Conservation (phyloP, 2,888 invertebrate species). For the Troides oblongomaculatus region DNA sequence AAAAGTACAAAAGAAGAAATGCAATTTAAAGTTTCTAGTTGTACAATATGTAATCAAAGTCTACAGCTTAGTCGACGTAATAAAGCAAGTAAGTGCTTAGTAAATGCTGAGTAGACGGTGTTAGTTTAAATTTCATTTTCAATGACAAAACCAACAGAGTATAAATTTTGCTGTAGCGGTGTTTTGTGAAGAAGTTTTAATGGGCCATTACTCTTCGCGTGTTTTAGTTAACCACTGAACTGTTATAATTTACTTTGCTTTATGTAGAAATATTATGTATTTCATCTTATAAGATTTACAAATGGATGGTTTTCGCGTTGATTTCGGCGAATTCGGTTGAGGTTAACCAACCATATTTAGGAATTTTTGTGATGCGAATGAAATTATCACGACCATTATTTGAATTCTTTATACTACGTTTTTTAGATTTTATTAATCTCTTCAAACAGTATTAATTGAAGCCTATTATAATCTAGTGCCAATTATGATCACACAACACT, state of each 20-base stretch:
- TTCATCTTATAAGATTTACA: slow-evolving; percentile 25
- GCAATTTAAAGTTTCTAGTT: no score
- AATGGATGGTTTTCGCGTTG: slow-evolving; percentile 3
- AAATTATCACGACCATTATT: not conserved
- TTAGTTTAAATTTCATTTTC: slow-evolving; percentile 29
- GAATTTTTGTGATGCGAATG: not conserved
- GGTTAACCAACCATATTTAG: not conserved
- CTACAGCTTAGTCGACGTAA: slow-evolving; percentile 13
- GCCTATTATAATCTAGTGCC: no score
- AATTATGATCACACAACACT: no score
- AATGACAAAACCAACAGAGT: slow-evolving; percentile 29
- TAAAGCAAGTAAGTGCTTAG: slow-evolving; percentile 26
- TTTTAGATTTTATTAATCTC: no score
- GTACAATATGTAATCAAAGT: slow-evolving; percentile 11
- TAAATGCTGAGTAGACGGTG: slow-evolving; percentile 24
- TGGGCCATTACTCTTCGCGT: slow-evolving; percentile 29
- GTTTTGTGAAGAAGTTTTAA: slow-evolving; percentile 31
- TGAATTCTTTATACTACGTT: no score
- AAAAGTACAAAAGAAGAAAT: not conserved
- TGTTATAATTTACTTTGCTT: slow-evolving; percentile 28
- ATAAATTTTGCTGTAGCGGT: slow-evolving; percentile 31
- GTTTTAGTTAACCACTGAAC: slow-evolving; percentile 28
- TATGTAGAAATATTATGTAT: slow-evolving; percentile 25
- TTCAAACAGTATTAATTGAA: no score
- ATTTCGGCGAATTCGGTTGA: not conserved